Evolutionary conservation across 2,888 invertebrate genomes (phyloP).

Genomic region (Parnassius glacialis): DNA sequence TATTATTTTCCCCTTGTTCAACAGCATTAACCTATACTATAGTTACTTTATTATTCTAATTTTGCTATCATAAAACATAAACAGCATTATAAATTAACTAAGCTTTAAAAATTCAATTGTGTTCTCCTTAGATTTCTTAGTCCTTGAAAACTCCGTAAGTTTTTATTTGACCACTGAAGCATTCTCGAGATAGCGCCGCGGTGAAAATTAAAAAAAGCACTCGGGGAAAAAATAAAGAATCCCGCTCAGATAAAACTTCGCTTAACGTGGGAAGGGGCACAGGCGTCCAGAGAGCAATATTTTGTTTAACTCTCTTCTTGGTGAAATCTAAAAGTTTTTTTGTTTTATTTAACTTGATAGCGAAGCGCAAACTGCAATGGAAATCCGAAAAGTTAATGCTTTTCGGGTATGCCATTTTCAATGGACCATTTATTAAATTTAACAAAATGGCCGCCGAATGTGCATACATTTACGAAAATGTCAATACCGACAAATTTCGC

Average conservation of each 20-base stretch:
- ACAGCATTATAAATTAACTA: conserved; percentile 4
- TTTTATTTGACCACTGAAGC: conserved; percentile 82
- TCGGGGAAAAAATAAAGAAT: conserved; percentile 50
- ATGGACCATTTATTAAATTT: conserved; percentile 34
- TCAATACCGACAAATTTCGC: conserved; percentile 64
- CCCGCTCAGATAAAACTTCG: conserved; percentile 42
- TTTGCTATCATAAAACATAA: too few species aligned
- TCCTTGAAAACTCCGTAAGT: conserved; percentile 75
- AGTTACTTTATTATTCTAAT: too few species aligned
- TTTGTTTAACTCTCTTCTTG: conserved; percentile 9
- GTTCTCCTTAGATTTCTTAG: conserved; percentile 39
- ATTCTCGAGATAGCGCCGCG: conserved; percentile 78
- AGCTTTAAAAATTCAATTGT: conserved; percentile 21
- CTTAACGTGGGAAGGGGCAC: conserved; percentile 31
- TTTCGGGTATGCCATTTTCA: conserved; percentile 13
- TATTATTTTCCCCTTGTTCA: too few species aligned
- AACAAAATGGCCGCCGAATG: conserved; percentile 66
- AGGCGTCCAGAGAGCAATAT: conserved; percentile 12
- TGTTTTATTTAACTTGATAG: conserved; percentile 17
- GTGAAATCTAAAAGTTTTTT: conserved; percentile 14
- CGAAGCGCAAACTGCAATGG: conserved; percentile 9
- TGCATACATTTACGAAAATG: conserved; percentile 63
- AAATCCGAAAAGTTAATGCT: conserved; percentile 9
- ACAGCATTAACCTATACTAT: too few species aligned
- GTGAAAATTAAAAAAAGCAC: conserved; percentile 74